A percentile compares a stretch with the other conserved stretches of the same genome.
phyloP scores from a whole-genome alignment of 2,113 vertebrate genomes.

The Mohoua ochrocephala region DNA sequence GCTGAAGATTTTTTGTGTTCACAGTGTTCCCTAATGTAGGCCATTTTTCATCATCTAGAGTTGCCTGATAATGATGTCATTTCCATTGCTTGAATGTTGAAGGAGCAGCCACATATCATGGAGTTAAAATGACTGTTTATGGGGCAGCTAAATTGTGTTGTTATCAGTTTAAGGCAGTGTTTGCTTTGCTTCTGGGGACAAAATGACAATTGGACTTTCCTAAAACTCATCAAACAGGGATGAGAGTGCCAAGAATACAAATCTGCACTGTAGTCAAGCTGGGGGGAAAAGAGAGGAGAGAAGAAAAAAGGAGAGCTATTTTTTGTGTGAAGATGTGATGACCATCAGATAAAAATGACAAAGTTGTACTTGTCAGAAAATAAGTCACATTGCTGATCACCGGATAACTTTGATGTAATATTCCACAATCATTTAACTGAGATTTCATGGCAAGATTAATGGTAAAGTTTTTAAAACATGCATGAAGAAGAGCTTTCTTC shows the following conservation, averaged over 20 bases:
- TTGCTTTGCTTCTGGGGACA: slow-evolving; percentile 67
- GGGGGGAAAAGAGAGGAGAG: not conserved
- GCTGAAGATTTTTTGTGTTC: slow-evolving; percentile 57
- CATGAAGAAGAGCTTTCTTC: not conserved
- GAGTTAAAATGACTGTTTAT: slow-evolving; percentile 67
- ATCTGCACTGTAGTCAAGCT: slow-evolving; percentile 8
- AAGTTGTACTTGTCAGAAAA: slow-evolving; percentile 60
- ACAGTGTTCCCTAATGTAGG: slow-evolving; percentile 69
- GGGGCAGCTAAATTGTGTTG: slow-evolving; percentile 54
- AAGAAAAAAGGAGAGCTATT: not conserved
- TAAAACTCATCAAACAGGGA: slow-evolving; percentile 57
- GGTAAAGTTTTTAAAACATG: slow-evolving; percentile 30
- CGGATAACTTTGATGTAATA: slow-evolving; percentile 41
- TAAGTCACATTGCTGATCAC: slow-evolving; percentile 44
- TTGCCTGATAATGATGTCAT: slow-evolving; percentile 70
- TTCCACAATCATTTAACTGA: slow-evolving; percentile 38
- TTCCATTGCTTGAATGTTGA: slow-evolving; percentile 71
- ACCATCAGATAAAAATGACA: slow-evolving; percentile 61
- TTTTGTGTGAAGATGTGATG: slow-evolving; percentile 31
- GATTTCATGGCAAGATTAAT: slow-evolving; percentile 57
- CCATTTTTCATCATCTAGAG: slow-evolving; percentile 72
- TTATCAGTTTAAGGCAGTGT: slow-evolving; percentile 71
- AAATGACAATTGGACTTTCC: slow-evolving; percentile 55
- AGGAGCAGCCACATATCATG: slow-evolving; percentile 58
- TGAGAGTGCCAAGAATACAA: slow-evolving; percentile 52